Evolutionary conservation across 2,888 invertebrate genomes (phyloP), one percentile per base, ranked within the genome.

Genomic region (Agonopterix subpropinquella): DNA sequence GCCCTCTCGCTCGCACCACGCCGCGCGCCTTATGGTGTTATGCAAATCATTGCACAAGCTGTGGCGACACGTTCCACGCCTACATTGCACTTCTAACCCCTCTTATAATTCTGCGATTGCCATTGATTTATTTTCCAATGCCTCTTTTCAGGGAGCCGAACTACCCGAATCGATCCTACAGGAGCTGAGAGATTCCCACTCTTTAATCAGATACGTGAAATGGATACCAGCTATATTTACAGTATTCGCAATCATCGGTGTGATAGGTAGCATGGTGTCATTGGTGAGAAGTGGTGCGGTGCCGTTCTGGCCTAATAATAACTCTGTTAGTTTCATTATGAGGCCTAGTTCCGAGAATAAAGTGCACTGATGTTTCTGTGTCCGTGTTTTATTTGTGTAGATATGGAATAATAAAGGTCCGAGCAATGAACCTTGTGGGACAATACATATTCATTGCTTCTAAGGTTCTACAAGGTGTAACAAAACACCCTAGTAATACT

Each of bases 181-280:
- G 0, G 78, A 89, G 49, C 61, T 90, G 10, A 67, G 54, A 0
- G 60, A 67, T 2, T 77, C 82, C 0, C 83, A 87, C 61, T 65
- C 60, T 0, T 60, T 83, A 13, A 61, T 90, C 0, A 59, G 67
- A 8, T 77, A 85, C 61, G 77, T 85, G 11, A 79, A 85, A 41
- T 58, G 70, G 0, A 58, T 78, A 0, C 78, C 89, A 28, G 90
- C 90, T 0, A 58, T 78, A 0, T 78, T 89, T 28, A 90, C 90
- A 89, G 42, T 89, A 0, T 69, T 90, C 0, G 72, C 68, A 0
- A 11, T 11, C 8, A 36, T 66, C 0, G 80, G 86, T 0, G 44
- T 86, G 0, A 18, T 73, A 0, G 58, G 67, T 0, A 52, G 65
- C 0, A 5, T 70, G 0, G 56, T 63, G 1, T 53, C 63, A 0